Base-by-base conservation (phyloP, 2,888 invertebrate genomes). In the Helicoverpa assulta region DNA sequence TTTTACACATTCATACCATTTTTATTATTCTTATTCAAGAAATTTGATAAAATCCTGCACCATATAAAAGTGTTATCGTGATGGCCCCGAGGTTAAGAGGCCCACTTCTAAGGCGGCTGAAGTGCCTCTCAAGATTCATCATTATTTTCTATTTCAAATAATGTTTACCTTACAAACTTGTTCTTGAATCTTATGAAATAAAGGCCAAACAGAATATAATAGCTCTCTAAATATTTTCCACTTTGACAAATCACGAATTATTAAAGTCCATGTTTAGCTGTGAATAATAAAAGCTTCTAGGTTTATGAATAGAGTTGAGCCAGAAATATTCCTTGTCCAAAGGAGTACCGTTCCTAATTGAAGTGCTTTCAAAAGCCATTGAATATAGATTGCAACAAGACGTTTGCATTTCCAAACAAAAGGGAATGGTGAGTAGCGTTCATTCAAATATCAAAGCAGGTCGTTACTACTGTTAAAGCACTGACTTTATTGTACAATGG, bases 401-500 rank as follows among this genome's bases (percentile, higher is more conserved):
- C 80, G 79, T 74, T 84, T 81, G 81, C 79, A 73, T 82, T 81
- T 78, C 67, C 78, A 82, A 83, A 83, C 82, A 78, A 82, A 83
- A 77, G 74, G 59, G 74, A 81, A 81, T 79, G 66, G 72, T 77
- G 70, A 78, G 62, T 78, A 81, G 80, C 77, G 54, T 77, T 78
- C 76, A 79, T 77, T 78, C 67, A 69, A 73, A 83, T 83, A 80
- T 83, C 82, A 88, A 88, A 88, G 81, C 79, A 81, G 84, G 84
- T 90, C 88, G 86, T 90, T 91, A 89, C 87, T 89, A 85, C 83
- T 85, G 82, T 67, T 68, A 78, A 77, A 75, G 67, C 57, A 62
- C 55, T 51, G 54, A 58, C 53, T 71, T 62, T 70, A 76, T 73
- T 53, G 65, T 79, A 37, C 65, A 72, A 76, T 76, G n/a, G 50